These are phyloP conservation scores for Nomada ferruginata DNA, from an alignment of 2,888 invertebrate species.

Conservation along the genomic window DNA sequence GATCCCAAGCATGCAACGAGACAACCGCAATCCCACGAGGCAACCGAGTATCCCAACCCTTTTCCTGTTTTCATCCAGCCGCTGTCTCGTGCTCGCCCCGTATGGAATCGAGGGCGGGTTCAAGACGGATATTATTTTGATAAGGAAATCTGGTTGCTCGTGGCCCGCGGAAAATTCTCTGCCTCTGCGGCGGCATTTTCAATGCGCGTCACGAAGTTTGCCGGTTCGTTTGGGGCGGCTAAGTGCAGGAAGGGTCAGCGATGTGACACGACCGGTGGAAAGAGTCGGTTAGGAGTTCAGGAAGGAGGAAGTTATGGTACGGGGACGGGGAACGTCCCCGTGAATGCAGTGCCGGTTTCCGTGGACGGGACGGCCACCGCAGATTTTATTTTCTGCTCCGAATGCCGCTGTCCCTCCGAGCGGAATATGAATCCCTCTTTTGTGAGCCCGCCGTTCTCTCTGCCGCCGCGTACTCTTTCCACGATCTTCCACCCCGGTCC, in stretches of 20 bases:
- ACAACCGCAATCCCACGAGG: slow-evolving; percentile 37
- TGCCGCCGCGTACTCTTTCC: background rate
- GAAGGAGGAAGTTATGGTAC: slow-evolving; percentile 64
- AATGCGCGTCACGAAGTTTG: slow-evolving; percentile 58
- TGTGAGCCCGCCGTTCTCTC: slow-evolving; percentile 25
- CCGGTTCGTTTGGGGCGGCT: slow-evolving; percentile 53
- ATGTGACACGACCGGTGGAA: slow-evolving; percentile 46
- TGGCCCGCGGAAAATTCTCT: background rate
- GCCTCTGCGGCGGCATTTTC: slow-evolving; percentile 21
- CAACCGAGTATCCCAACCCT: slow-evolving; percentile 1
- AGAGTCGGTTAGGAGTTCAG: slow-evolving; percentile 63
- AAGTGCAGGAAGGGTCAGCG: slow-evolving; percentile 54
- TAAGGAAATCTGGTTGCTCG: slow-evolving; percentile 40
- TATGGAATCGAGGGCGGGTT: background rate
- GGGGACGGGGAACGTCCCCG: slow-evolving; percentile 43
- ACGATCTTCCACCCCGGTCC: background rate
- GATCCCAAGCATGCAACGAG: slow-evolving; percentile 43
- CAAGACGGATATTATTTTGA: slow-evolving; percentile 38
- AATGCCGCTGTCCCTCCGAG: slow-evolving; percentile 49
- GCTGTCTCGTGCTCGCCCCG: background rate
- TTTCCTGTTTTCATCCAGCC: background rate
- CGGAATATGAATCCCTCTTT: slow-evolving; percentile 67
- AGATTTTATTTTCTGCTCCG: slow-evolving; percentile 68
- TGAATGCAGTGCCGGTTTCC: slow-evolving; percentile 50
- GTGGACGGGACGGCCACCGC: slow-evolving; percentile 35